Conservation (phyloP, 2,888 invertebrate genomes). For the Lamellibrachia columna region DNA sequence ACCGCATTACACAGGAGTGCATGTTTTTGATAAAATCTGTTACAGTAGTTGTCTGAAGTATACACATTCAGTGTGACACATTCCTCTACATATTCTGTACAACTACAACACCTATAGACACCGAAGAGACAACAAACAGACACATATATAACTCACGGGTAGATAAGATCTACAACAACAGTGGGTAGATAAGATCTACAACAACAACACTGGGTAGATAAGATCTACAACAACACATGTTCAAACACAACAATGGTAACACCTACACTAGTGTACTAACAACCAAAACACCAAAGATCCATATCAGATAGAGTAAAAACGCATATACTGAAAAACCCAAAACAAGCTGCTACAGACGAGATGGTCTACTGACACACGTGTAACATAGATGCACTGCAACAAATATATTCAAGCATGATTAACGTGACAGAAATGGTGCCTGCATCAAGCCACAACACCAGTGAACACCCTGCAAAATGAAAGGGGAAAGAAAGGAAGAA, state of each 20-base stretch:
- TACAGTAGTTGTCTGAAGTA: neutral
- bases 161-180: neutral
- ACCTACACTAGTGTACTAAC: neutral
- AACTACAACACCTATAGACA: neutral
- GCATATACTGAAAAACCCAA: neutral
- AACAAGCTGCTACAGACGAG: neutral
- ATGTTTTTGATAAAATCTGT: no score
- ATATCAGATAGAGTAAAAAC: neutral
- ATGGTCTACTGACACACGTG: neutral
- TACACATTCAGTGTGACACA: neutral
- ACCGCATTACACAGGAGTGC: no score
- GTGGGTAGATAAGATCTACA: neutral
- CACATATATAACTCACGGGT: neutral
- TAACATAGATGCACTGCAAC: constrained; percentile 10
- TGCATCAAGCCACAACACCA: neutral
- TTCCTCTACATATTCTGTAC: neutral
- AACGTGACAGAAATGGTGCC: neutral
- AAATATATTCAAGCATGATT: neutral
- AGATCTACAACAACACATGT: constrained; percentile 7
- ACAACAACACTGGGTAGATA: neutral
- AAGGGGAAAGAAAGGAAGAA: neutral
- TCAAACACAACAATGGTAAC: neutral
- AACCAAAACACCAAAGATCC: neutral
- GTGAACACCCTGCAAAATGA: neutral
- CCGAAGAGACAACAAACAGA: neutral